Conservation (phyloP, 2,113 vertebrate species). For the Bungarus multicinctus region DNA sequence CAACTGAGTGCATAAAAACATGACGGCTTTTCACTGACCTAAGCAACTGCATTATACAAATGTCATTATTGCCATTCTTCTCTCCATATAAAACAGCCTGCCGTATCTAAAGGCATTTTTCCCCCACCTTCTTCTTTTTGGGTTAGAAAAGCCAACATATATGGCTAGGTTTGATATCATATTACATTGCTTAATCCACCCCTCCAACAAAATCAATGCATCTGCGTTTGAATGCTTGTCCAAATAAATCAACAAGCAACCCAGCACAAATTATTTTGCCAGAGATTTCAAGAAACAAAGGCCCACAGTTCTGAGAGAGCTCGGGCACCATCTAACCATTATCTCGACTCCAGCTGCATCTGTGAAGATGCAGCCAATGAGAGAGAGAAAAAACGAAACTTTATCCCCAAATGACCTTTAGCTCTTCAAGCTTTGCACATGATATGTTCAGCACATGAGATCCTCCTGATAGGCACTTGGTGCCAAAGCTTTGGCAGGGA, state of each 20-base stretch:
- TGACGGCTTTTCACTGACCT: conserved; percentile 75
- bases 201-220: conserved; percentile 74
- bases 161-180: conserved; percentile 69
- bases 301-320: background rate
- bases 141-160: conserved; percentile 24
- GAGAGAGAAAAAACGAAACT: background rate
- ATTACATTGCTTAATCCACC: conserved; percentile 75
- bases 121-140: conserved; percentile 16
- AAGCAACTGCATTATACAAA: conserved; percentile 73
- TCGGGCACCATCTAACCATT: background rate
- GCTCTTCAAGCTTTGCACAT: background rate
- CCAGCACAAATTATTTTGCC: conserved; percentile 62
- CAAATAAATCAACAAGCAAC: conserved; percentile 69
- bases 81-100: conserved; percentile 61
- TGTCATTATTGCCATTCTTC: conserved; percentile 67
- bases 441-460: background rate
- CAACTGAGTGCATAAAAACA: conserved; percentile 68
- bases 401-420: background rate
- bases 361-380: background rate
- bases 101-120: conserved; percentile 29
- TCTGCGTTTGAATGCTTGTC: conserved; percentile 73
- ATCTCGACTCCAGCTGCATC: background rate
- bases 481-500: background rate
- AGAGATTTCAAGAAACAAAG: conserved; percentile 57
- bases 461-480: background rate